Base-by-base conservation (phyloP, 2,113 vertebrate genomes). In the Scalopus aquaticus region DNA sequence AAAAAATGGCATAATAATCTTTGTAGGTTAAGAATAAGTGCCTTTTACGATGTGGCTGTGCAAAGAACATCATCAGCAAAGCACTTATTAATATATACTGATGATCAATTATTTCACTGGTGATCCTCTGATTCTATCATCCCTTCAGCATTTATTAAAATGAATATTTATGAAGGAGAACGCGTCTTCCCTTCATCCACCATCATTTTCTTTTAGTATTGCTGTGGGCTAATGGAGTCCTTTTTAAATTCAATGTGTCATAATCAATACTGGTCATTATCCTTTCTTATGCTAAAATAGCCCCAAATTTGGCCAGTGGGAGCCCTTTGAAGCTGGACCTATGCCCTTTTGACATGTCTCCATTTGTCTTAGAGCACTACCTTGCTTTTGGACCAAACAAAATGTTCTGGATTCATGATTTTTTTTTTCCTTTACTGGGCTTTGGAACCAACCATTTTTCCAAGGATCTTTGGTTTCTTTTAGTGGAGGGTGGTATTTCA, bases 201-300 rank as follows among this genome's bases (percentile, higher is more conserved):
- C 58, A 67, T 20, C 44, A 32, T 78, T 94, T 84, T 69, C 51
- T 85, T 46, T 65, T n/a, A 56, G 5, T 78, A 58, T 79, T 26
- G 32, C 7, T 85, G 19, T 37, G 22, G 19, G 72, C 32, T 67
- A 58, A 32, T 58, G 22, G 51, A 64, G 73, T 79, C 9, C 13
- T n/a, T 77, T 82, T 65, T 78, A 28, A 44, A 82, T 86, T 92
- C 37, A 93, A 17, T 22, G n/a, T 80, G 35, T 88, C 20, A 49
- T 58, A 88, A 65, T 51, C 24, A 16, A 13, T 95, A 91, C 74
- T 28, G 28, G 39, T 83, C 39, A 69, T 79, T 85, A 64, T 90
- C 95, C 49, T 64, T 87, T 93, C 81, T 24, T 56, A 42, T 91
- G 4, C 42, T 81, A 93, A 58, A 80, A 77, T 77, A 67, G 46